Conservation (phyloP, 2,113 vertebrate species). For the Xenopus borealis region DNA sequence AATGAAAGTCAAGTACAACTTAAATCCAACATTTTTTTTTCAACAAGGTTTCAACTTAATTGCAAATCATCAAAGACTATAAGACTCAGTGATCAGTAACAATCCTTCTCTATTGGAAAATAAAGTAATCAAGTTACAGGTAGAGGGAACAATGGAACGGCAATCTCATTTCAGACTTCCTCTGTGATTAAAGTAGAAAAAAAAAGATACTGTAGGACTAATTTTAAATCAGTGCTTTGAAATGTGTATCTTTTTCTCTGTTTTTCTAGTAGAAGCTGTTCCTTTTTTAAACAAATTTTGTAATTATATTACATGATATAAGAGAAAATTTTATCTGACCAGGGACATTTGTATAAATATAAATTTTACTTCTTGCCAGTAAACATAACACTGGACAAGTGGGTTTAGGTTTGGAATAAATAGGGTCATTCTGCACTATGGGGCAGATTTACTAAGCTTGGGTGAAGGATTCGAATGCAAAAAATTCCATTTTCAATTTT, state of each 20-base stretch:
- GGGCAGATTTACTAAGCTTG: too few relatives aligned
- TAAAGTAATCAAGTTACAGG: constrained; percentile 21
- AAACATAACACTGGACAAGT: too few relatives aligned
- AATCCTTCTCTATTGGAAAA: constrained; percentile 14
- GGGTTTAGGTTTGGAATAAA: too few relatives aligned
- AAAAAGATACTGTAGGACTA: not conserved
- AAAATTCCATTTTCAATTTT: too few relatives aligned
- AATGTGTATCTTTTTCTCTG: not conserved
- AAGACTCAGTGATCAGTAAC: constrained; percentile 4
- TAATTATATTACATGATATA: not conserved
- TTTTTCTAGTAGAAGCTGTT: not conserved
- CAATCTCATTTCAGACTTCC: constrained; percentile 7
- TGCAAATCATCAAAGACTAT: constrained; percentile 32
- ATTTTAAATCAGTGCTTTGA: constrained; percentile 4
- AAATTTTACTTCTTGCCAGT: too few relatives aligned
- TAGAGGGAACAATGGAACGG: constrained; percentile 8
- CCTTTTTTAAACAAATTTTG: too few relatives aligned
- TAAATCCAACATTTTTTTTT: constrained; percentile 15
- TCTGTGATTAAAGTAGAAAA: constrained; percentile 6
- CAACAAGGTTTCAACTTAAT: constrained; percentile 18
- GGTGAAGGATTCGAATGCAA: too few relatives aligned
- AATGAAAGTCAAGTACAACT: constrained; percentile 37
- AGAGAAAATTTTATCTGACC: not conserved
- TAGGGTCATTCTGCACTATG: too few relatives aligned
- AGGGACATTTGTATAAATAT: too few relatives aligned